Evolutionary conservation across 2,113 vertebrate genomes (phyloP).

Genomic region (Aptenodytes patagonicus): DNA sequence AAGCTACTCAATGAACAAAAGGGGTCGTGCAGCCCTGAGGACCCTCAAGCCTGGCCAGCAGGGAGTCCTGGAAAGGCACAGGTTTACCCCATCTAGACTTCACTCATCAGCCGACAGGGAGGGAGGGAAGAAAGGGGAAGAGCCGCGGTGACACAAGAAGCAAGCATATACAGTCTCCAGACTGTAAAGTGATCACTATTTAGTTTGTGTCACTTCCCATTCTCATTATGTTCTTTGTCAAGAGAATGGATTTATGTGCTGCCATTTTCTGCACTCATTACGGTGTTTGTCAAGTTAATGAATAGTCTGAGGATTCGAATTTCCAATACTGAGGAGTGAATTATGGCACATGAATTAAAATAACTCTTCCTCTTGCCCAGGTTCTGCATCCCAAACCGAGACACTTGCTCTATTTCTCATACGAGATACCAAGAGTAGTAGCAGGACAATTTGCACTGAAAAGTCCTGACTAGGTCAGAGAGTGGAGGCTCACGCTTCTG

Average conservation of each 20-base stretch:
- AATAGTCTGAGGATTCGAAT: conserved; percentile 63
- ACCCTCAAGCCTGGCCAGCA: not conserved
- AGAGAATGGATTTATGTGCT: conserved; percentile 70
- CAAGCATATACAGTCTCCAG: conserved; percentile 4
- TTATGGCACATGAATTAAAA: conserved; percentile 57
- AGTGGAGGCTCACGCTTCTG: not conserved
- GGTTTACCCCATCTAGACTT: not conserved
- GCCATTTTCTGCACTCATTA: conserved; percentile 70
- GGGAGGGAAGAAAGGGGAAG: not conserved
- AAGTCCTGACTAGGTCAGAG: conserved; percentile 26
- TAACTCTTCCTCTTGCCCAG: not conserved
- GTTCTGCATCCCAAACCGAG: not conserved
- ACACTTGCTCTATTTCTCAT: not conserved
- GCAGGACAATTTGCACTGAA: not conserved
- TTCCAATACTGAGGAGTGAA: conserved; percentile 58
- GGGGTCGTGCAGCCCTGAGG: not conserved
- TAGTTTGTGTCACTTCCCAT: conserved; percentile 62
- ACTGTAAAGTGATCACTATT: conserved; percentile 62
- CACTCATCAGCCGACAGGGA: not conserved
- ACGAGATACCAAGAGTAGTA: not conserved
- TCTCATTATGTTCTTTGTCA: conserved; percentile 75
- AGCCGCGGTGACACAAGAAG: not conserved
- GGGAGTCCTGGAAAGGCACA: not conserved
- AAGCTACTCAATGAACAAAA: not conserved
- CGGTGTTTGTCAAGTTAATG: conserved; percentile 76